Base-by-base conservation (phyloP, 1,140 invertebrate genomes). In the Eriosoma lanigerum region DNA sequence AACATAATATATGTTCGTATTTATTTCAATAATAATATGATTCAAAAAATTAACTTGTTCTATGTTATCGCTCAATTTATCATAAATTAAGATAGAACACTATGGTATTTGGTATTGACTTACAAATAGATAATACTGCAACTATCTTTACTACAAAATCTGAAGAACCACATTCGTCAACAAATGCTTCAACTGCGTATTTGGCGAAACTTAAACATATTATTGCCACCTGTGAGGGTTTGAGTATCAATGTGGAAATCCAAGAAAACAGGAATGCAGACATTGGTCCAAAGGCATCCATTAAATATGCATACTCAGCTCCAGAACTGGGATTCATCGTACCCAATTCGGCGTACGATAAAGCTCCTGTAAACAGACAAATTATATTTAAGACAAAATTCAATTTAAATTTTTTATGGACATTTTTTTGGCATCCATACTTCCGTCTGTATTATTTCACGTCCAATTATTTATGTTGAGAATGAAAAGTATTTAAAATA, bases 281-380 rank as follows among this genome's bases (percentile, higher is more conserved):
- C 73, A 95, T 90, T 82, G 93, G 91, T 81, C 94, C 94, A 86
- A 94, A 95, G 56, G 93, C 94, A 84, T 94, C 92, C 91, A 95
- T 93, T 85, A 95, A 94, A 85, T 96, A 96, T 32, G 94, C 93
- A 87, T 96, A 96, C 85, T 97, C 95, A 46, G 93, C 95, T 54
- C 95, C 95, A 73, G 95, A 96, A 83, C 94, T 95, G 73, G 95
- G 94, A 86, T 95, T 94, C 93, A 94, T 94, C 62, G 94, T 96
- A 83, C 95, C 95, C 84, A 97, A 87, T 88, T 97, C 95, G 81
- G 95, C 95, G 85, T 97, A 97, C 78, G 94, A 91, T 82, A 98
- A 88, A 82, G 95, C 95, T 85, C 95, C 93, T 95, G 84, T 58
- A 4, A 38, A 38, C 8, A 84, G 13, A 24, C 4, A 66, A 12